phyloP scores from a whole-genome alignment of 2,113 vertebrate species.

The Micronisus gabar region DNA sequence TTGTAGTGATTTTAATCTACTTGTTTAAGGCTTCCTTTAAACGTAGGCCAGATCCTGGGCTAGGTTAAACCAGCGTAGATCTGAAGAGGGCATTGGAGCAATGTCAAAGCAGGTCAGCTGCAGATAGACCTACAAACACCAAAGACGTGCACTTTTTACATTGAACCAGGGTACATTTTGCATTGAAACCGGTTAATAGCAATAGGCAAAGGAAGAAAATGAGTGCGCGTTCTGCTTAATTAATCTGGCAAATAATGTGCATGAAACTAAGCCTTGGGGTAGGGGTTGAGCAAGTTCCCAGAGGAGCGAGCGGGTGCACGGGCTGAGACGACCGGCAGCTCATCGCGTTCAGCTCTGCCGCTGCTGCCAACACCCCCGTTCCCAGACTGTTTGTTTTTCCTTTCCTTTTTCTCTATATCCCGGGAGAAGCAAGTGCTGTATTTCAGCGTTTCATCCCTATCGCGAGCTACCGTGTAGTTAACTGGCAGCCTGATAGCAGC shows the following conservation, averaged over 20 bases:
- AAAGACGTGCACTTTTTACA: accelerated
- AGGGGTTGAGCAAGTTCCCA: background rate
- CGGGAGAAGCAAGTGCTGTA: background rate
- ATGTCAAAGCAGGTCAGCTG: background rate
- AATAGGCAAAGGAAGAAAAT: background rate
- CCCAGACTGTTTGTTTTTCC: background rate
- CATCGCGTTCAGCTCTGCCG: accelerated
- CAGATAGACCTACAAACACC: background rate
- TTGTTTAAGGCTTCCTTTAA: background rate
- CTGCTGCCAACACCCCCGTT: background rate
- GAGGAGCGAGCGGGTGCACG: background rate
- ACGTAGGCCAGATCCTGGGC: background rate
- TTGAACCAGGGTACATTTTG: accelerated
- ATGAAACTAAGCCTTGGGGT: background rate
- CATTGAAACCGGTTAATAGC: background rate
- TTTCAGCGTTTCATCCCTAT: background rate
- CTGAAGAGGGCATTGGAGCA: background rate
- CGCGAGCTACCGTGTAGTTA: background rate
- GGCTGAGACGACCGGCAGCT: background rate
- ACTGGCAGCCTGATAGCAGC: background rate
- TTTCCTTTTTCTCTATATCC: background rate
- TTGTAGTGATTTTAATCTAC: background rate
- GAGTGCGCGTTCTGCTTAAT: background rate
- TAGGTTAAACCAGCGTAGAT: background rate
- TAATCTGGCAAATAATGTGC: background rate